Conservation (phyloP, 2,113 vertebrate genomes). For the Podilymbus podiceps region DNA sequence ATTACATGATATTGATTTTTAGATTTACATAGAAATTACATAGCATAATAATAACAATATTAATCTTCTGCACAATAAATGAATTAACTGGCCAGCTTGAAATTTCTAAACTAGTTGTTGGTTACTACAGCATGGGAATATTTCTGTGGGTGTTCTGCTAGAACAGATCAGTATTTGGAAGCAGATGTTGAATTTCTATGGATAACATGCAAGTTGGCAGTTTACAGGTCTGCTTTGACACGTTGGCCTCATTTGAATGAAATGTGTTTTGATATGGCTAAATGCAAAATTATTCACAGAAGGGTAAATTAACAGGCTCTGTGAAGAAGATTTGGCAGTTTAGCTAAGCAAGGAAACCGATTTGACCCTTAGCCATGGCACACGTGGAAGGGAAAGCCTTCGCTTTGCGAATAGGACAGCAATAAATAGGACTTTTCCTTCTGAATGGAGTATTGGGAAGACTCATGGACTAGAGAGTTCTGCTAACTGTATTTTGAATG, state of each 20-base stretch:
- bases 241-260: conserved; percentile 1
- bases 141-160: neutral
- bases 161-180: neutral
- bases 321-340: neutral
- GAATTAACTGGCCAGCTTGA: neutral
- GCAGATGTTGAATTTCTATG: conserved; percentile 8
- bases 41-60: neutral
- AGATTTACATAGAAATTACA: neutral
- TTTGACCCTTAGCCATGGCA: neutral
- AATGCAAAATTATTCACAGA: neutral
- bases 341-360: neutral
- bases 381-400: neutral
- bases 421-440: neutral
- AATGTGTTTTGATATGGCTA: neutral
- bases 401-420: neutral
- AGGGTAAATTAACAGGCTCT: neutral
- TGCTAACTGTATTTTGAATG: neutral
- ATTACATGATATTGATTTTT: neutral
- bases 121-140: neutral
- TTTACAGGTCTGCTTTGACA: neutral
- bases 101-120: neutral
- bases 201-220: neutral
- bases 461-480: neutral
- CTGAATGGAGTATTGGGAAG: neutral
- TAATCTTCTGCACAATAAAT: neutral